Evolutionary conservation across 2,888 invertebrate species (phyloP).

Genomic region (Netelia virgata): DNA sequence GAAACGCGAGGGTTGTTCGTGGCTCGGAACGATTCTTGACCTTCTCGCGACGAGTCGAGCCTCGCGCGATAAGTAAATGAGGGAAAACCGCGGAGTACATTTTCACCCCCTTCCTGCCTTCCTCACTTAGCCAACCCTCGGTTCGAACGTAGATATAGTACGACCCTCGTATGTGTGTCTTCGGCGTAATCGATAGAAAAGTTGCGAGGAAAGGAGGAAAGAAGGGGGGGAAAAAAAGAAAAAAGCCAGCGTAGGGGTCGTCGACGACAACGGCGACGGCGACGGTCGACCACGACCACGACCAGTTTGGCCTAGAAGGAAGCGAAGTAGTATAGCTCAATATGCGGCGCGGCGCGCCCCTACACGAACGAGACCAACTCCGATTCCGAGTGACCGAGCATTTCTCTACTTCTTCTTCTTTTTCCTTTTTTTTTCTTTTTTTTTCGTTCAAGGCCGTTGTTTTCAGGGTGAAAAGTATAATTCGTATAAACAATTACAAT

Average conservation of each 20-base stretch:
- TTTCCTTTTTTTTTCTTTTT: too few relatives aligned
- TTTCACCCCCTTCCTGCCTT: constrained; percentile 1
- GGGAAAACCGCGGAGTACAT: constrained; percentile 29
- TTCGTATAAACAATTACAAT: too few relatives aligned
- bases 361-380: constrained; percentile 9
- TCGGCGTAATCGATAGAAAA: constrained; percentile 62
- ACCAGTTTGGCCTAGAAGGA: constrained; percentile 62
- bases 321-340: constrained; percentile 35
- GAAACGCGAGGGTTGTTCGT: neutral
- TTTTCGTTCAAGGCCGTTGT: too few relatives aligned
- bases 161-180: constrained; percentile 39
- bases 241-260: constrained; percentile 45
- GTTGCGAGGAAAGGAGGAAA: constrained; percentile 42
- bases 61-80: constrained; percentile 60
- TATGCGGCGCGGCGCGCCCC: constrained; percentile 35
- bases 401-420: too few relatives aligned
- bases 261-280: constrained; percentile 33
- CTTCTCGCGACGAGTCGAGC: constrained; percentile 51
- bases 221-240: constrained; percentile 11
- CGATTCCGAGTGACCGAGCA: neutral
- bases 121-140: neutral
- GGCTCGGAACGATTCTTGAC: constrained; percentile 62
- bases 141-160: constrained; percentile 12
- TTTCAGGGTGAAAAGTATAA: too few relatives aligned
- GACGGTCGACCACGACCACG: constrained; percentile 57